Base-by-base conservation (phyloP, 2,888 invertebrate genomes). In the Pandemis cinnamomeana region DNA sequence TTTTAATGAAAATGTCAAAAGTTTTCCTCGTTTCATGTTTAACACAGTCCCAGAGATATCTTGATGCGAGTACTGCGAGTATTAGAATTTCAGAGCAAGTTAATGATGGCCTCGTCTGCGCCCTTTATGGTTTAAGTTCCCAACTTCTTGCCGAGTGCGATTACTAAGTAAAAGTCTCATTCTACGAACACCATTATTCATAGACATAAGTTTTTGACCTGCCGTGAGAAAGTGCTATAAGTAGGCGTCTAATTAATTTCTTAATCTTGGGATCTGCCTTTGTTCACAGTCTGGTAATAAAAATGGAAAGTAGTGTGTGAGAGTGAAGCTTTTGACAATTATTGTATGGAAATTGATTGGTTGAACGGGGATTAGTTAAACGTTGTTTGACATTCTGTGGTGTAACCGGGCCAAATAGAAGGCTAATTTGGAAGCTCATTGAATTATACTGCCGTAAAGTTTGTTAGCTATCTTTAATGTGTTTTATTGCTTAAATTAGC, bases 261-360 rank as follows among this genome's bases (percentile, higher is more conserved):
- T 66, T 74, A 71, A 71, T 55, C 66, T 71, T 62, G 61, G 61
- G 67, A 71, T 71, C 71, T 67, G 41, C 61, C 67, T 74, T 74
- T 74, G 74, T 71, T 71, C 55, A 66, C 46, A 27, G 58, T 0
- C 42, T 67, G 55, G 74, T 41, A 60, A 60, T 74, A 74, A 74
- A 74, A 74, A 74, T 74, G 74, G 72, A 74, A 74, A 74, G 74
- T 68, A 61, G 66, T 48, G 71, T 66, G 66, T 55, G 74, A 74
- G 69, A 70, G 60, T 70, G 64, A 27, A 27, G 62, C 55, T 58
- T 55, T 60, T 68, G 58, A 60, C 36, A 60, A 68, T 58, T 36
- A 44, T 10, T 73, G 36, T 20, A 46, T 48, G 48, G 48, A 66
- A 60, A 58, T 73, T 73, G 66, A 70, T 73, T 60, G 60, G 15